phyloP scores from a whole-genome alignment of 2,888 invertebrate species.

The Parnassius mnemosyne region DNA sequence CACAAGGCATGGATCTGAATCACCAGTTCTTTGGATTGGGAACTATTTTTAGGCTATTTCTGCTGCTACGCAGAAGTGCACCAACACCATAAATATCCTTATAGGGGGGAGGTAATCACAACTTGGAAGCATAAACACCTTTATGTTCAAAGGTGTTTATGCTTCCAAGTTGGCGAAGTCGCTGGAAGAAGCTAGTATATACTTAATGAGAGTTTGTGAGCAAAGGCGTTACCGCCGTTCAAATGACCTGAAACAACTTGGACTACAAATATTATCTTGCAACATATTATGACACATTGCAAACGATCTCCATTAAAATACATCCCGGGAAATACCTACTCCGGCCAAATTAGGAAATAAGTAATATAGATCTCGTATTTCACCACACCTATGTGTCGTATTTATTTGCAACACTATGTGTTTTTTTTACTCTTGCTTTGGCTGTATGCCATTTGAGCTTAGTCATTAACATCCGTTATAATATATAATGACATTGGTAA shows the following conservation, averaged over 20 bases:
- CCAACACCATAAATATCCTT: too few species aligned
- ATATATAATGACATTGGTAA: too few species aligned
- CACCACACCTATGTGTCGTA: slow-evolving; percentile 6
- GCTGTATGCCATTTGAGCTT: slow-evolving; percentile 11
- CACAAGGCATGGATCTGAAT: too few species aligned
- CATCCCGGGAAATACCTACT: slow-evolving; percentile 22
- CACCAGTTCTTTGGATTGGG: too few species aligned
- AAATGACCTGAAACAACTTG: slow-evolving; percentile 14
- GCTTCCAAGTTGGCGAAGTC: background rate
- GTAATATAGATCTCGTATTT: slow-evolving; percentile 19
- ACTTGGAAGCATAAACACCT: too few species aligned
- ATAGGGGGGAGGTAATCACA: background rate
- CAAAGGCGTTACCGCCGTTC: slow-evolving; percentile 7
- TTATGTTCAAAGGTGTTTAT: slow-evolving; percentile 1
- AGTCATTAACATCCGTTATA: too few species aligned
- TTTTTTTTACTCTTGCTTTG: slow-evolving; percentile 8
- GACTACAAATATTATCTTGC: slow-evolving; percentile 15
- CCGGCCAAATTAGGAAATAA: slow-evolving; percentile 23
- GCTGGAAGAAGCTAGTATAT: background rate
- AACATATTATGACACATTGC: slow-evolving; percentile 20
- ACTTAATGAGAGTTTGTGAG: background rate
- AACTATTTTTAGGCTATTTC: too few species aligned
- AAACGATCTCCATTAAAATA: slow-evolving; percentile 21
- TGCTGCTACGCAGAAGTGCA: too few species aligned
- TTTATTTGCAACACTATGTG: slow-evolving; percentile 9